Percentiles rank a stretch among this genome's conserved stretches.
Conservation (phyloP, 2,797 vertebrate species). For the Scarus forsteni region DNA sequence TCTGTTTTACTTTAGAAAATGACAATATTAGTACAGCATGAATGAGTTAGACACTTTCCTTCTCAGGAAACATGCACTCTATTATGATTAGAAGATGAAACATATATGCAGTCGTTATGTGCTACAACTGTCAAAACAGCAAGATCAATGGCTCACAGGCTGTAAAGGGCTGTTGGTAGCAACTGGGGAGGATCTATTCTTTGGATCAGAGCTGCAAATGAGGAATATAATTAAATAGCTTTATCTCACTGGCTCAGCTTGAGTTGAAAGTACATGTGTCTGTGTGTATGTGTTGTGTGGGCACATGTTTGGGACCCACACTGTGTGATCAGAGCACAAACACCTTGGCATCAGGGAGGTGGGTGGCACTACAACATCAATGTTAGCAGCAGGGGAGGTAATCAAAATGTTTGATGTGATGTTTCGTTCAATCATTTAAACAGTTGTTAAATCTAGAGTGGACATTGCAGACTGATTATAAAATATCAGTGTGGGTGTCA, state of each 20-base stretch:
- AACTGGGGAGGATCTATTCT: constrained; percentile 73
- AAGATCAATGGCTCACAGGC: constrained; percentile 64
- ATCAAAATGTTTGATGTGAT: constrained; percentile 67
- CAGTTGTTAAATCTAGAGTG: constrained; percentile 68
- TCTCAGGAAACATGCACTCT: constrained; percentile 12
- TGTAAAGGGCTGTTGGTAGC: constrained; percentile 49
- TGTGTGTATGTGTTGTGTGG: constrained; percentile 18
- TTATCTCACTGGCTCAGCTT: constrained; percentile 78
- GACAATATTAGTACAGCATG: constrained; percentile 11
- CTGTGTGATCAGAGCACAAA: constrained; percentile 62
- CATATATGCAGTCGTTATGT: constrained; percentile 31
- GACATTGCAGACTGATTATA: constrained; percentile 68
- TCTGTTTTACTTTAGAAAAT: constrained; percentile 33
- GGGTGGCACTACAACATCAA: constrained; percentile 68
- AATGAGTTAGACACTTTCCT: constrained; percentile 10
- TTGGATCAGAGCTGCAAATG: constrained; percentile 82
- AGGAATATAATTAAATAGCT: constrained; percentile 84
- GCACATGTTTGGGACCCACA: constrained; percentile 32
- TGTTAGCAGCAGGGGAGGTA: constrained; percentile 67
- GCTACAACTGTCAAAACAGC: constrained; percentile 47
- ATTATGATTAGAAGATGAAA: constrained; percentile 42
- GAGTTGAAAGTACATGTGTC: constrained; percentile 37
- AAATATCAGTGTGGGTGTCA: constrained; percentile 55
- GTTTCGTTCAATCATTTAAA: constrained; percentile 63
- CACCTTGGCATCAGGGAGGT: constrained; percentile 45